Conservation (phyloP, 2,113 vertebrate species). For the Coreoperca whiteheadi region DNA sequence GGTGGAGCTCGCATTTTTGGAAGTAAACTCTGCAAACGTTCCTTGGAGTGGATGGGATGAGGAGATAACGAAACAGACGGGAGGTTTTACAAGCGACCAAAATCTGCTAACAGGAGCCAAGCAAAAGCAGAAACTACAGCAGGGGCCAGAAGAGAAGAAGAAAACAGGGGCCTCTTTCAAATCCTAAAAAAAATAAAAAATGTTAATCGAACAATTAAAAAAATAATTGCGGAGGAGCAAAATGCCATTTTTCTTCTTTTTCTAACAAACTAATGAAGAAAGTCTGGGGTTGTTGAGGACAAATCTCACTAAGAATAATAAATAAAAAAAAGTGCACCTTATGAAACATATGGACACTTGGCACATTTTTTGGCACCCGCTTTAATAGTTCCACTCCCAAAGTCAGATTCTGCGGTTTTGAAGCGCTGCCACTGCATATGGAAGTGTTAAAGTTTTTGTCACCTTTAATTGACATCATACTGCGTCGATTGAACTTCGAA, state of each 20-base stretch:
- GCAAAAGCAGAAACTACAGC: slow-evolving; percentile 52
- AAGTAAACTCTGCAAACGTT: slow-evolving; percentile 57
- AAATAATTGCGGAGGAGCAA: slow-evolving; percentile 14
- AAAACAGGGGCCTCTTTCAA: slow-evolving; percentile 54
- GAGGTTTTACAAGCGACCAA: slow-evolving; percentile 60
- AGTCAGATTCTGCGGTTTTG: slow-evolving; percentile 74
- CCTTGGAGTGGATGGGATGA: slow-evolving; percentile 64
- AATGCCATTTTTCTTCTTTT: background rate
- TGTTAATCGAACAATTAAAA: slow-evolving; percentile 58
- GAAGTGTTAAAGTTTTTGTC: slow-evolving; percentile 84
- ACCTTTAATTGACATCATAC: slow-evolving; percentile 87
- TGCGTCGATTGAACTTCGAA: slow-evolving; percentile 74
- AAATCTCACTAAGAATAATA: slow-evolving; percentile 44
- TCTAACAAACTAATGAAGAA: slow-evolving; percentile 56
- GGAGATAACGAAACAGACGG: slow-evolving; percentile 76
- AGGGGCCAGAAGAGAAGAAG: slow-evolving; percentile 59
- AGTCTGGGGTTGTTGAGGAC: slow-evolving; percentile 63
- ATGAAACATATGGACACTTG: slow-evolving; percentile 79
- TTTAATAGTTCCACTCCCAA: slow-evolving; percentile 72
- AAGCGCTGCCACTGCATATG: slow-evolving; percentile 77
- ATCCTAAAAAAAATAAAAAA: slow-evolving; percentile 23
- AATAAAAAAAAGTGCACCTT: slow-evolving; percentile 71
- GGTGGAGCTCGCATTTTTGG: slow-evolving; percentile 46
- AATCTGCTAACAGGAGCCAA: slow-evolving; percentile 66
- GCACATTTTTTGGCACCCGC: slow-evolving; percentile 72